phyloP scores from a whole-genome alignment of 2,113 vertebrate genomes.

The Camarhynchus parvulus region DNA sequence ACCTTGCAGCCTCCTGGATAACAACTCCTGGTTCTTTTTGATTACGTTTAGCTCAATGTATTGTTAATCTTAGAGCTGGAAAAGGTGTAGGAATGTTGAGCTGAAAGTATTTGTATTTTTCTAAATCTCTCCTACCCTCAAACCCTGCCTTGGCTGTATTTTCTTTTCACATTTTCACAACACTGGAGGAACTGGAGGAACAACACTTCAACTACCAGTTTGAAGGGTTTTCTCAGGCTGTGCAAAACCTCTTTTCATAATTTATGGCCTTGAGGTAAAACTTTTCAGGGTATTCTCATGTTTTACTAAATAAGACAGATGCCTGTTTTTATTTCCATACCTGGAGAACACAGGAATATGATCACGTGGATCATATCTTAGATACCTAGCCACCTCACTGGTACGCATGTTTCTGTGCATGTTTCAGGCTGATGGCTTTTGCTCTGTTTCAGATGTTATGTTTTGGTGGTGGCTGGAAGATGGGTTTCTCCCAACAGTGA shows the following conservation, averaged over 20 bases:
- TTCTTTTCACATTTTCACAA: background rate
- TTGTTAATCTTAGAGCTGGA: background rate
- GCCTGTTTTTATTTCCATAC: background rate
- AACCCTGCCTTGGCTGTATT: background rate
- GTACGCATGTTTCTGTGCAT: accelerated
- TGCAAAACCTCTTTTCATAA: background rate
- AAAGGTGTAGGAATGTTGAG: background rate
- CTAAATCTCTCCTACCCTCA: background rate
- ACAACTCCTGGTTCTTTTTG: background rate
- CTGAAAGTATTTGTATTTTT: background rate
- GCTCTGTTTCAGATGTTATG: background rate
- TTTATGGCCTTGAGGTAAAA: background rate
- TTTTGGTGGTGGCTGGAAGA: background rate
- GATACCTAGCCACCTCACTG: background rate
- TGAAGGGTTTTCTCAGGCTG: background rate
- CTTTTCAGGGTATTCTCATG: background rate
- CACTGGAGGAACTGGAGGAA: background rate
- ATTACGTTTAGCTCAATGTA: background rate
- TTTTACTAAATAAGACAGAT: background rate
- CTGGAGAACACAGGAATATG: background rate
- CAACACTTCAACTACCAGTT: background rate
- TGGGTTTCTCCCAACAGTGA: background rate
- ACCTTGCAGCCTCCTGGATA: background rate
- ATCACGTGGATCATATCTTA: background rate
- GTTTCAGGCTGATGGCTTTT: background rate